Base-by-base conservation (phyloP, 2,888 invertebrate genomes). In the Synanthedon vespiformis region DNA sequence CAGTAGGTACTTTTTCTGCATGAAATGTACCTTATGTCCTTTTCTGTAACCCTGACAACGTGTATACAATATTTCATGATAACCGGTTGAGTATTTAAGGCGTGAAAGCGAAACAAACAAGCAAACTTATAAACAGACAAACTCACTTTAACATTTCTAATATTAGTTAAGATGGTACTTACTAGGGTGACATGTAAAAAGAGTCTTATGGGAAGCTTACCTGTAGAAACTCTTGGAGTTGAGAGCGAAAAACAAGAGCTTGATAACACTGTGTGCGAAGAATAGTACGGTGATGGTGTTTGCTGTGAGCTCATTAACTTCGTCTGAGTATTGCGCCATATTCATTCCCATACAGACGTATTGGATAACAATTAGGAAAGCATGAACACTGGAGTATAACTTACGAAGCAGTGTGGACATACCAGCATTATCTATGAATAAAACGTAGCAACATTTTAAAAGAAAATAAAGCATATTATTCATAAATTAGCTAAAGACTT, bases 201-300 rank as follows among this genome's bases (percentile, higher is more conserved):
- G 0, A 22, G 0, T 1, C 34, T 34, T 27, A 8, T 8, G 27
- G 11, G 67, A 4, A 34, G 18, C 74, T 80, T 67, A 92, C 92
- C 92, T 90, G 79, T 94, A 94, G 67, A 94, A 93, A 54, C 90
- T 86, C 68, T 93, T 93, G 18, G 92, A 91, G 59, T 92, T 91
- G 4, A 92, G 63, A 0, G 92, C 94, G 64, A 95, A 92, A 75
- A 93, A 95, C 11, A 90, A 58, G 59, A 93, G 82, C 74, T 95
- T 95, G 40, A 93, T 92, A 41, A 94, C 67, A 54, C 92, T 90
- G 67, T 95, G 95, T 0, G 92, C 88, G 72, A 95, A 95, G 80
- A 94, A 95, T 12, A 95, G 83, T 0, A 93, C 89, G 0, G 95
- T 95, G 57, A 95, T 94, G 40, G 95, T 94, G 60, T 95, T 95